Base-by-base conservation (phyloP, 2,888 invertebrate species). In the Calameuta pallipes region DNA sequence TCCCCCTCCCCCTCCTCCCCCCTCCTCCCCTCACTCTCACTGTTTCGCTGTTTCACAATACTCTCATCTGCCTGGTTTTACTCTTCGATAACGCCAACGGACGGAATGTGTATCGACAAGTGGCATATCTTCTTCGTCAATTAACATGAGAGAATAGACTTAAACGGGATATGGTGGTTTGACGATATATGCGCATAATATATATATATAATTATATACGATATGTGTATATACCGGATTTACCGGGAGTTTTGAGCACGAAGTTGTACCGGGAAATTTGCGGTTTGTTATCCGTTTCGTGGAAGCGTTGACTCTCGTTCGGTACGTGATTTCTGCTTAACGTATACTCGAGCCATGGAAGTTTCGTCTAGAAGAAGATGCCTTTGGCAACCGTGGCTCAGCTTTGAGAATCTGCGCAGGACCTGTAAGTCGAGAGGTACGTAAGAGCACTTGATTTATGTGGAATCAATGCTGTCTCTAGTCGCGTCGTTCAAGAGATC, bases 321-420 rank as follows among this genome's bases (percentile, higher is more conserved):
- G 2, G 69, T 71, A 31, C 76, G 78, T 73, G 37, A 78, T 81
- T 79, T 35, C 78, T 80, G 79, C 69, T 79, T 75, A 34, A 71
- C 33, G 33, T 71, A 31, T 6, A 71, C 13, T 31, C 71, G 71
- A 71, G 34, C 75, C 74, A 89, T 90, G 90, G 88, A 89, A 82
- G 79, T 90, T 75, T 84, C 88, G 77, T 82, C 86, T 75, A 86
- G 88, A 81, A 85, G 87, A 81, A 83, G 82, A 56, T 86, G 83
- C 79, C 85, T 91, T 74, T 91, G 91, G 91, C 91, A 91, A 80
- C 91, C 91, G 77, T 91, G 91, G 91, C 87, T 89, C 76, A 85
- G 80, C 80, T 81, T 86, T 74, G 87, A 85, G 79, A 82, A 75
- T 77, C 79, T 87, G 77, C 85, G 83, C 31, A 75, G 83, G 69